Evolutionary conservation across 1,140 invertebrate genomes (phyloP).

Genomic region (Cotesia vestalis): DNA sequence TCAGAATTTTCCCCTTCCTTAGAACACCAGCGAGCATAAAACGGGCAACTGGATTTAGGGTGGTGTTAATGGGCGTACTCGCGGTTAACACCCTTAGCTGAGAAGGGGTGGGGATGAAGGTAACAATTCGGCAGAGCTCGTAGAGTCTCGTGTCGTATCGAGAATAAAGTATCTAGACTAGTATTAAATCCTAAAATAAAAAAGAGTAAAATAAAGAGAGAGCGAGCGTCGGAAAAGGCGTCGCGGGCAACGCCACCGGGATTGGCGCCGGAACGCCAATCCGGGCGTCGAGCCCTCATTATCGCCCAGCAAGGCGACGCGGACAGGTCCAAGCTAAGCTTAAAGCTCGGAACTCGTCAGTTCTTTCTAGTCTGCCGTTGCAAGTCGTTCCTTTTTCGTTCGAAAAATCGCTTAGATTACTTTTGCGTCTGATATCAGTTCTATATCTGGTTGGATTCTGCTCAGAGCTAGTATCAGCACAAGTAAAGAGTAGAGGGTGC

Average conservation of each 20-base stretch:
- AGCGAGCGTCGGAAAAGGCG: slow-evolving; percentile 60
- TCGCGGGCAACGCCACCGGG: slow-evolving; percentile 61
- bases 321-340: slow-evolving; percentile 31
- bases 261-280: slow-evolving; percentile 64
- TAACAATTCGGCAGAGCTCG: slow-evolving; percentile 29
- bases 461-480: too few relatives aligned
- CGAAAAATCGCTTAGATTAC: too few relatives aligned
- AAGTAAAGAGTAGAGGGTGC: too few relatives aligned
- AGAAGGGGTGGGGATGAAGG: slow-evolving; percentile 12
- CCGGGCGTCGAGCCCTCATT: slow-evolving; percentile 63
- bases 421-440: too few relatives aligned
- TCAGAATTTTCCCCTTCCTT: neutral
- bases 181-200: neutral
- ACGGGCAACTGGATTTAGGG: slow-evolving; percentile 44
- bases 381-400: neutral
- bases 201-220: slow-evolving; percentile 24
- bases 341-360: too few relatives aligned
- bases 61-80: slow-evolving; percentile 66
- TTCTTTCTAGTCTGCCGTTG: neutral
- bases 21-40: neutral
- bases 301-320: slow-evolving; percentile 53
- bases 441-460: too few relatives aligned
- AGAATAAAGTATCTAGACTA: too few relatives aligned
- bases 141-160: slow-evolving; percentile 21
- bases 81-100: slow-evolving; percentile 63